Base-by-base conservation (phyloP, 2,888 invertebrate species). In the Frankliniella intonsa region DNA sequence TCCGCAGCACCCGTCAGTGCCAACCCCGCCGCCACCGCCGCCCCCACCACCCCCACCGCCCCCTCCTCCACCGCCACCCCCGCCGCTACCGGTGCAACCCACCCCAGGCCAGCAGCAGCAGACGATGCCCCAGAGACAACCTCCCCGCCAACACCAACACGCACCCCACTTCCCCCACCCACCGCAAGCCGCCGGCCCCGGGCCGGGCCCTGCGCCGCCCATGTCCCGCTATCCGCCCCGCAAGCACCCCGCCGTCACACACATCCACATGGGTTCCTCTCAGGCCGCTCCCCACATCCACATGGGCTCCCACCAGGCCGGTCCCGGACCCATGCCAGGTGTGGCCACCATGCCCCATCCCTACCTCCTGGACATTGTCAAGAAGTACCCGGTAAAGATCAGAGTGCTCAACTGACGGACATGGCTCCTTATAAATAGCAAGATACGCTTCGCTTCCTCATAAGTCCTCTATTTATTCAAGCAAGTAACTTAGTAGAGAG, bases 11-110 rank as follows among this genome's bases (percentile, higher is more conserved):
- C 91, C 91, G 80, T 91, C 90, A 3, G 87, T 86, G 19, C 87
- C 86, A 22, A 86, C 86, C 83, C 88, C 90, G 65, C 89, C 90
- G 95, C 95, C 1, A 95, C 95, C 49, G 95, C 95, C 27, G 93
- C 94, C 84, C 90, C 92, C 85, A 93, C 88, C 27, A 93, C 92
- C 86, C 84, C 88, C 87, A 49, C 89, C 88, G 65, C 88, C 83
- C 85, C 86, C 81, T 87, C 87, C 51, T 88, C 87, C 25, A 87
- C 86, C 50, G 81, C 83, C 38, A 22, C 82, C 76, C 49, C 51
- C 81, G 5, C 19, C 76, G 81, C 82, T 81, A 81, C 83, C 81
- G 83, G 81, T 83, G 82, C 25, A 82, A 2, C 25, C 22, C 19
- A 50, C 14, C 5, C 81, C 81, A 17, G 50, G 17, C 51, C 49